These are phyloP conservation scores for Hyles vespertilio DNA, from an alignment of 1,140 invertebrate species.

Conservation along the genomic window DNA sequence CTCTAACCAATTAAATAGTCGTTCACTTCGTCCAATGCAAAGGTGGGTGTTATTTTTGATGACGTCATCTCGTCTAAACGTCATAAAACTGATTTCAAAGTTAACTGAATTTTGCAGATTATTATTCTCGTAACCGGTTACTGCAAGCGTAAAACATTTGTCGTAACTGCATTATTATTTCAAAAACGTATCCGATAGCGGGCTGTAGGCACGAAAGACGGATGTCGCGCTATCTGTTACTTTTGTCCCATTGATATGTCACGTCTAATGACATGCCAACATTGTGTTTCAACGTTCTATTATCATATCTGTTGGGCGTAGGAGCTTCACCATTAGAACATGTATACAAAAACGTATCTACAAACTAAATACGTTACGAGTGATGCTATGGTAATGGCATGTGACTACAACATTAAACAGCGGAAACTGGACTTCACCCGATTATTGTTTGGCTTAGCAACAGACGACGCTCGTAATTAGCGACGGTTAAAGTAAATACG, in stretches of 20 bases:
- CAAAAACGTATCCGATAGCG: neutral
- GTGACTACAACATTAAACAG: too few species aligned
- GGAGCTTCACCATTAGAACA: slow-evolving; percentile 24
- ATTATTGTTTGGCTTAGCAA: too few species aligned
- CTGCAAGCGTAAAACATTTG: neutral
- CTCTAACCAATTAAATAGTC: slow-evolving; percentile 49
- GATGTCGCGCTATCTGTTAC: slow-evolving; percentile 42
- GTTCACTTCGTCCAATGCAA: slow-evolving; percentile 20
- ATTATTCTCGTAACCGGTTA: neutral
- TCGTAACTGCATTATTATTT: slow-evolving; percentile 1
- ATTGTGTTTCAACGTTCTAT: slow-evolving; percentile 41
- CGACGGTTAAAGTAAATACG: too few species aligned
- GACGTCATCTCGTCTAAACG: slow-evolving; percentile 30
- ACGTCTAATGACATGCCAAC: slow-evolving; percentile 42
- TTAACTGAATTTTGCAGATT: too few species aligned
- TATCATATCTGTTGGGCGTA: slow-evolving; percentile 39
- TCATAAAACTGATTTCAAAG: too few species aligned
- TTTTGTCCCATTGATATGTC: slow-evolving; percentile 51
- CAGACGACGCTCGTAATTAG: too few species aligned
- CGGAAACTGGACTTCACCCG: too few species aligned
- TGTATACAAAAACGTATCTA: slow-evolving; percentile 10
- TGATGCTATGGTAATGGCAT: too few species aligned
- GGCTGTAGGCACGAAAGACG: slow-evolving; percentile 26
- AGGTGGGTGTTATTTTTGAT: slow-evolving; percentile 18
- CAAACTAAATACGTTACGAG: slow-evolving; percentile 11